Evolutionary conservation across 2,888 invertebrate species (phyloP), one percentile per base, ranked within the genome.

Genomic region (Volucella inflata): DNA sequence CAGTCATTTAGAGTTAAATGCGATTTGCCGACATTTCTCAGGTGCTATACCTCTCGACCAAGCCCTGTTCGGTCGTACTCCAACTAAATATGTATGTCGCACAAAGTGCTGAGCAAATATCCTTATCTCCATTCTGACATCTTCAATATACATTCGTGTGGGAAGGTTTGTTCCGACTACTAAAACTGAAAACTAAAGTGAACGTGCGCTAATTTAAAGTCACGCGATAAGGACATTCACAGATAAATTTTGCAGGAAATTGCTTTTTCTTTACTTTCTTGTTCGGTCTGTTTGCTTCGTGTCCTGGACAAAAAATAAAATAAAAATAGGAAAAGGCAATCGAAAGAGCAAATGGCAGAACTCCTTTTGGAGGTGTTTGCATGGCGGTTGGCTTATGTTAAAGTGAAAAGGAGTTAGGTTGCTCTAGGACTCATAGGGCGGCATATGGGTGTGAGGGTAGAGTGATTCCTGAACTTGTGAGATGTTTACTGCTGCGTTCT

Each of bases 161-260:
- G 60, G 44, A 40, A 40, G 38, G 53, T 55, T 53, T 71, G 46
- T 46, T 48, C n/a, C 21, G 42, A 30, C 30, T 30, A 30, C 30
- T 30, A 30, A 30, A 30, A 30, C 30, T 30, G 10, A 14, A 65
- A 79, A 84, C 53, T 84, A n/a, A 83, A 79, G 75, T 75, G 80
- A 84, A 84, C 84, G 79, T 79, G 84, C 64, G 83, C 74, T 84
- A 70, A 79, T 78, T 84, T 84, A 79, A 75, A 84, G 84, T 70
- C 84, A 84, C 84, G 84, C 84, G 84, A 84, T 84, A 79, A 84
- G 79, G 79, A 84, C 84, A 79, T 84, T 79, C 53, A 51, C 48
- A 68, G 72, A 83, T 78, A 83, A 38, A 74, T 68, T 83, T 51
- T 59, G 44, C 78, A 78, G 74, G 72, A 83, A 78, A 83, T 82